Conservation (phyloP, 2,113 vertebrate genomes). For the Phycodurus eques region DNA sequence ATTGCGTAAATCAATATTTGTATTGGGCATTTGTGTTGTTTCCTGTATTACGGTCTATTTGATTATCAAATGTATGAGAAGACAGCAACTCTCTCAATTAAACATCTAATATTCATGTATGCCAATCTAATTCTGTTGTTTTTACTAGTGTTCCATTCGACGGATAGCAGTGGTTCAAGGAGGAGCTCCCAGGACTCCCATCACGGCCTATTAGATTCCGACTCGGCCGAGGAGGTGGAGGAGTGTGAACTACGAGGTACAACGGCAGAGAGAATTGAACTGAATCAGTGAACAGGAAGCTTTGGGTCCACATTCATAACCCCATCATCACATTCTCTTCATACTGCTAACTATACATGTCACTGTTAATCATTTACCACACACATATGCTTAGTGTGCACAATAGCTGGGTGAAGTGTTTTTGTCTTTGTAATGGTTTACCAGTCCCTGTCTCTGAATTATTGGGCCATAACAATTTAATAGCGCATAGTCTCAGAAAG, state of each 20-base stretch:
- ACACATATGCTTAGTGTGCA: slow-evolving; percentile 17
- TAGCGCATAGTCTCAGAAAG: neutral
- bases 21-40: neutral
- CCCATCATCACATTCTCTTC: slow-evolving; percentile 15
- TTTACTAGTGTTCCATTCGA: slow-evolving; percentile 75
- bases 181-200: slow-evolving; percentile 86
- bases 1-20: neutral
- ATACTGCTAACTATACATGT: slow-evolving; percentile 12
- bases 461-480: neutral
- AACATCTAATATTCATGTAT: neutral
- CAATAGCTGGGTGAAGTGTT: neutral
- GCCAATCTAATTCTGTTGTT: neutral
- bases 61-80: neutral
- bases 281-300: neutral
- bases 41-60: neutral
- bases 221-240: slow-evolving; percentile 85
- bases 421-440: neutral
- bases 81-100: neutral
- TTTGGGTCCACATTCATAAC: slow-evolving; percentile 28
- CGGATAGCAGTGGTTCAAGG: slow-evolving; percentile 86
- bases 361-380: slow-evolving; percentile 1
- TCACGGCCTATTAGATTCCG: slow-evolving; percentile 82
- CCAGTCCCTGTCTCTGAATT: neutral
- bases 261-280: neutral
- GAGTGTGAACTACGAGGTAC: slow-evolving; percentile 88